Base-by-base conservation (phyloP, 1,140 invertebrate species). In the Atta cephalotes region DNA sequence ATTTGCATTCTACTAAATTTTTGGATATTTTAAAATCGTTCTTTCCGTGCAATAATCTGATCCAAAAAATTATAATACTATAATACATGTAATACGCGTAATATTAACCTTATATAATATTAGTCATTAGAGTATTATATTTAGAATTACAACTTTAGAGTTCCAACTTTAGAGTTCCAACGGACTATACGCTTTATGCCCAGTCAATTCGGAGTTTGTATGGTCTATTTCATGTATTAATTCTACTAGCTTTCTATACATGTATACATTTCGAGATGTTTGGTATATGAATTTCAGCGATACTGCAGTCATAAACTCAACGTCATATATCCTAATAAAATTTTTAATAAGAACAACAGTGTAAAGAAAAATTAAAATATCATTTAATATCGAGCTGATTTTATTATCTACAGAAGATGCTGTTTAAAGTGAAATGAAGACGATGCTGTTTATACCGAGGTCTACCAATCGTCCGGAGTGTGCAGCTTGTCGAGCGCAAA, bases 271-370 rank as follows among this genome's bases (percentile, higher is more conserved):
- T 49, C 77, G n/a, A 18, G 12, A 45, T 45, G 39, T 25, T 39
- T 25, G 28, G 5, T 39, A 79, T 66, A 79, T 31, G 77, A 18
- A 79, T 79, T 51, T 79, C 60, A 35, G 62, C 31, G 16, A 70
- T 81, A 81, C 56, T 81, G n/a, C 49, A 70, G 68, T 51, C 78
- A 68, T 68, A 56, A 81, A 71, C 66, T 71, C 78, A 56, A 53
- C 49, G 49, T 70, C 66, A 28, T 2, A n/a, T 51, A 51, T 51
- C 45, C 45, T 72, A 49, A n/a, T 76, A 31, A 84, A 81, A 82
- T 49, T 60, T 82, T 3, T 25, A 58, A 65, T 12, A 25, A 49
- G 16, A 45, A 45, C 14, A 39, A 53, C n/a, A 9, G 21, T 9
- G 14, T 10, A 7, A 16, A 16, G 18, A 10, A 25, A 81, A 80